A percentile compares a stretch with the other conserved stretches of the same genome.
These are phyloP conservation scores for Harpagoxenus sublaevis DNA, from an alignment of 2,888 invertebrate genomes.

Conservation along the genomic window DNA sequence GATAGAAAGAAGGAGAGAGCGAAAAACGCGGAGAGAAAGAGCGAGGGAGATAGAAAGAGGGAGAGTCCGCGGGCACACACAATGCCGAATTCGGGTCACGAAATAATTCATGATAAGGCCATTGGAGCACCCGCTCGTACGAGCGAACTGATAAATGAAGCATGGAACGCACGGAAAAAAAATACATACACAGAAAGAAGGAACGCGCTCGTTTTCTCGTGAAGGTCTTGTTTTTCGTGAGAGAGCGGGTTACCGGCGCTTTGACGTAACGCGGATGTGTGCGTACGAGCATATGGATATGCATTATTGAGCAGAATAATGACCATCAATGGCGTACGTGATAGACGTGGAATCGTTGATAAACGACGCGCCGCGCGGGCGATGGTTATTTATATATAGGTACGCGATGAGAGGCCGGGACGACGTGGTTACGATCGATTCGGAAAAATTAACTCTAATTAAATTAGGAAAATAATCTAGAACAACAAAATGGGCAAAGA, in stretches of 20 bases:
- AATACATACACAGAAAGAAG: neutral
- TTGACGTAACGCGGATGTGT: neutral
- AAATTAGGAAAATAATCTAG: neutral
- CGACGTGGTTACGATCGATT: neutral
- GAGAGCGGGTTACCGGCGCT: neutral
- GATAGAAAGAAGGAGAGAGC: constrained; percentile 47
- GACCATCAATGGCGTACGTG: neutral
- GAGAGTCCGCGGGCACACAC: constrained; percentile 65
- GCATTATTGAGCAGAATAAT: constrained; percentile 46
- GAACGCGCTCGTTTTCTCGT: constrained; percentile 14
- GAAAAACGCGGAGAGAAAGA: neutral
- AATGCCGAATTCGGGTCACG: constrained; percentile 80
- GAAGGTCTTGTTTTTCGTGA: constrained; percentile 37
- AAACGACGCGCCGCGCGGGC: neutral
- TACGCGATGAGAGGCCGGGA: neutral
- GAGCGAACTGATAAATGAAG: constrained; percentile 72
- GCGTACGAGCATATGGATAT: constrained; percentile 22
- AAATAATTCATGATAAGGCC: constrained; percentile 80
- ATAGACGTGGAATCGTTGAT: constrained; percentile 28
- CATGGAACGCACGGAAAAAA: constrained; percentile 47
- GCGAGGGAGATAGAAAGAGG: neutral
- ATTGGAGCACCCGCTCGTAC: constrained; percentile 66
- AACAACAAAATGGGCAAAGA: neutral
- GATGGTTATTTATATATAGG: constrained; percentile 20
- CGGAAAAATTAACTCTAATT: neutral